Evolutionary conservation across 2,113 vertebrate genomes (phyloP).

Genomic region (Sebastes schlegelii): DNA sequence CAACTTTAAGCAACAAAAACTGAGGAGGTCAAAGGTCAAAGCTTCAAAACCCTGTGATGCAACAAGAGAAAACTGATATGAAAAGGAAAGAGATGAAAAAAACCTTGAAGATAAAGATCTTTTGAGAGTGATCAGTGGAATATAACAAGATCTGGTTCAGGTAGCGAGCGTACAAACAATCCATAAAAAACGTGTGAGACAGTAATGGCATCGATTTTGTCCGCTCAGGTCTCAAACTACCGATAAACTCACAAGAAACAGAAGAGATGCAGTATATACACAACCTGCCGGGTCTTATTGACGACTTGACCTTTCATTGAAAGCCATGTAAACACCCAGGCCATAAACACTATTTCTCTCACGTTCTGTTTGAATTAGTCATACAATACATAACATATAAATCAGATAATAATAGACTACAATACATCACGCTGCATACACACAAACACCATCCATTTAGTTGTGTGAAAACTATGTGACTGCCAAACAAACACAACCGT

Average conservation of each 20-base stretch:
- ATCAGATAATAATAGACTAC: background rate
- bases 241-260: background rate
- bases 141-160: background rate
- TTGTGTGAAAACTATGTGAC: conserved; percentile 14
- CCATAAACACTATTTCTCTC: background rate
- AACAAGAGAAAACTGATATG: background rate
- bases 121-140: background rate
- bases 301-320: conserved; percentile 4
- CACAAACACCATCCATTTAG: background rate
- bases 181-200: background rate
- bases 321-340: background rate
- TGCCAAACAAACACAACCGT: conserved; percentile 6
- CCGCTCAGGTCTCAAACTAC: background rate
- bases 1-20: background rate
- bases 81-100: background rate
- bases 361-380: background rate
- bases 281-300: background rate
- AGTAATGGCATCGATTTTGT: background rate
- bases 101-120: background rate
- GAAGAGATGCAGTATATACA: background rate
- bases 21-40: background rate
- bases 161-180: background rate
- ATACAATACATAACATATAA: background rate
- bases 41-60: background rate
- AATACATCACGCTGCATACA: background rate